Base-by-base conservation (phyloP, 2,888 invertebrate species). In the Melanotus villosus region DNA sequence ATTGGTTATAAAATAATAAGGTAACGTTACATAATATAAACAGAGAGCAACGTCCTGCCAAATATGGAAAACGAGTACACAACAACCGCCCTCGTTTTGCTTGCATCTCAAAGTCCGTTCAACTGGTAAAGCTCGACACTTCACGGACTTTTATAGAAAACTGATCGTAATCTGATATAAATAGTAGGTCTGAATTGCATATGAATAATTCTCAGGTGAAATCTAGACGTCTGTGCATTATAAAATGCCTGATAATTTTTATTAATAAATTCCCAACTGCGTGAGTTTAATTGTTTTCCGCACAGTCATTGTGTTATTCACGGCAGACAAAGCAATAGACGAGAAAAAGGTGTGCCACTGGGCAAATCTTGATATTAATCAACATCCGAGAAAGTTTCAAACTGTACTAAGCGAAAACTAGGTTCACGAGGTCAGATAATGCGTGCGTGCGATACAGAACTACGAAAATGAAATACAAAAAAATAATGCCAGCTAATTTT, bases 21-120 rank as follows among this genome's bases (percentile, higher is more conserved):
- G 32, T 32, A 38, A 32, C 23, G 41, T 56, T 64, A 45, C 54
- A 64, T 62, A 36, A 62, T 62, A 16, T 26, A 54, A 64, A 54
- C 56, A 30, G 54, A 43, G 64, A 64, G 64, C 64, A 64, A 64
- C 12, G 64, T 54, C 64, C 64, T 64, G 32, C 21, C 43, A 14
- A 64, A 64, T 18, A 54, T 12, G 54, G 52, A 54, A 43, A 54
- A 30, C 52, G 64, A 43, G 64, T 64, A 32, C 41, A 38, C 14
- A 26, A 45, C 52, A 43, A 45, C 50, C 54, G 64, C 54, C 54
- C 64, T 56, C 62, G 52, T 41, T 54, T 56, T 54, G 21, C 41
- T 32, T 64, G 52, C 64, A 41, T 43, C 32, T 50, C 43, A 36
- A 56, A 62, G 38, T 52, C 52, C 64, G 21, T 54, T 54, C 64